Base-by-base conservation (phyloP, 2,113 vertebrate genomes). In the Petrocephalus microphthalmus region DNA sequence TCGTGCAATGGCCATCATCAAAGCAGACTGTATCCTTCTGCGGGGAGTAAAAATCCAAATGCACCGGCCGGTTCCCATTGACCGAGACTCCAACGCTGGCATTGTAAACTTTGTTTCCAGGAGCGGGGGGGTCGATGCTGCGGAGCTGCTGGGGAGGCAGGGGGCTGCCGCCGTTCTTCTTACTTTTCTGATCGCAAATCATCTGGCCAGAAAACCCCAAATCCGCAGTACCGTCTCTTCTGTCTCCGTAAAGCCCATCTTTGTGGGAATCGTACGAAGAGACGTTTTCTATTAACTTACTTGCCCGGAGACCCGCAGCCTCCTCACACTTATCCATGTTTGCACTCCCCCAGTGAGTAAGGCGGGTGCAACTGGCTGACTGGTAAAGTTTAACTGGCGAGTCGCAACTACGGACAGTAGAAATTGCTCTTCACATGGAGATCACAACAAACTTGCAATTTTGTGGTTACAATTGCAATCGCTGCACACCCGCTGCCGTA, bases 321-420 rank as follows among this genome's bases (percentile, higher is more conserved):
- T 97, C 96, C 91, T 95, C 96, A 85, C 95, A 96, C 86, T 92
- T 94, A 92, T 96, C 96, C 97, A 97, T 97, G 92, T 92, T 92
- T 93, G 89, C 91, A 89, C 90, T 89, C 90, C 56, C 74, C 60
- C 60, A 88, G 90, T 91, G 87, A 90, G 92, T 91, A 92, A 94
- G 93, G 37, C 67, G 53, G n/a, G 51, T 67, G 51, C 67, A 17
- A 20, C 87, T 54, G 29, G 87, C 87, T 87, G 67, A 88, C 85
- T 91, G 90, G 89, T 71, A 89, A 89, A 92, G 91, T 91, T 92
- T 91, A 93, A 89, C 91, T 92, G 81, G 81, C 81, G 81, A 83
- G 45, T 13, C 49, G 81, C 45, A 49, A 67, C 81, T 83, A 22
- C 88, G 90, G 92, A 92, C 93, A 90, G 92, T 92, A 85, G 90